Conservation (phyloP, 30 jellyfish, hydroid and myxozoan genomes). For the Aurelia aurita complex sp. Pacific region DNA sequence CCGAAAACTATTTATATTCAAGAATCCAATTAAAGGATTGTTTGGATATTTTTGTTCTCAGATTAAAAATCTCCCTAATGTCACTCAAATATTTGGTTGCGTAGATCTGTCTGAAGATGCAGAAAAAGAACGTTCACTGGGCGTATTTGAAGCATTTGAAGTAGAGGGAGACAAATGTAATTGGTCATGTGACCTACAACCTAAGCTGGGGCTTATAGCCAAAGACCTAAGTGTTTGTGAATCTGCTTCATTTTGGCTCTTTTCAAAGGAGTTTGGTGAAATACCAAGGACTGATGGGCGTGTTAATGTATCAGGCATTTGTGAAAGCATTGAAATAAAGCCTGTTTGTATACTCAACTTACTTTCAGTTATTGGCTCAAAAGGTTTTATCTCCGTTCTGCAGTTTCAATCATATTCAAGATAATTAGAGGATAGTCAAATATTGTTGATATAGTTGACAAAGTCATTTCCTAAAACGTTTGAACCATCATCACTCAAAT, state of each 20-base stretch:
- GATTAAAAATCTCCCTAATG: background rate
- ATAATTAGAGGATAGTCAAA: conserved; percentile 1
- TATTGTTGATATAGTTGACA: conserved; percentile 1
- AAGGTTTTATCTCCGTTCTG: conserved; percentile 1
- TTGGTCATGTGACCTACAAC: conserved; percentile 7
- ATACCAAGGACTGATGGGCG: conserved; percentile 16
- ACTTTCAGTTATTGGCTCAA: conserved; percentile 3
- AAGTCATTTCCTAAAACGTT: too few species aligned
- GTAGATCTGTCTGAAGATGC: conserved; percentile 35
- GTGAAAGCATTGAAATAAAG: background rate
- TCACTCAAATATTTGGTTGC: conserved; percentile 3
- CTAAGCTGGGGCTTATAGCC: conserved; percentile 22
- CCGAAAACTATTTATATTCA: too few species aligned
- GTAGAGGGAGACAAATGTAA: conserved; percentile 7
- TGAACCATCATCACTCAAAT: too few species aligned
- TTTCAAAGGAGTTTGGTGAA: too few species aligned
- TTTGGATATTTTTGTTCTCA: conserved; percentile 33
- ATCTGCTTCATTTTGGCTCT: conserved; percentile 2
- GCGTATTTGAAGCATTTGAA: conserved; percentile 13
- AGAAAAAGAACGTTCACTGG: conserved; percentile 28
- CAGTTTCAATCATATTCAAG: background rate
- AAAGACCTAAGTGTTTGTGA: conserved; percentile 11
- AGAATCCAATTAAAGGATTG: conserved; percentile 31
- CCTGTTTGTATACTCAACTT: background rate
- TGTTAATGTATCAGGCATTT: conserved; percentile 8